Base-by-base conservation (phyloP, 2,113 vertebrate genomes). In the Micromys minutus region DNA sequence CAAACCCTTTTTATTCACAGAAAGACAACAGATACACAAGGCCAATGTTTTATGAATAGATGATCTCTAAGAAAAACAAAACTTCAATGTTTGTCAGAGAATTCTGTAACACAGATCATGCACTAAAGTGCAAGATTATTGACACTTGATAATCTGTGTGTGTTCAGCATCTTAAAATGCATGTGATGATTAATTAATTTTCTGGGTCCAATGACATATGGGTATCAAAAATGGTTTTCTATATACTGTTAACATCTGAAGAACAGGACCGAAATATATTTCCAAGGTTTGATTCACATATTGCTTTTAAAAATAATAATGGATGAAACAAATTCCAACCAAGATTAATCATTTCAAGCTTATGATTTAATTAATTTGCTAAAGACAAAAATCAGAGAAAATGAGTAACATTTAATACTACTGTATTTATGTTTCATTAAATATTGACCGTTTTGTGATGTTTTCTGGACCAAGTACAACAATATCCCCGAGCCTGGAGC, bases 181-280 rank as follows among this genome's bases (percentile, higher is more conserved):
- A 95, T 95, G 47, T 93, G 76, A 77, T 92, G 71, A 91, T 95
- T 97, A 96, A 97, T 94, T 95, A 96, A 90, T 95, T 88, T 85
- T 87, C 90, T 31, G n/a, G 52, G 77, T 34, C 1, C 76, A 95
- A 95, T 96, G 83, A 92, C 95, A 96, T 89, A 94, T 85, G 88
- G 77, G 74, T 96, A 97, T 95, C 88, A 96, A 69, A 94, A 94
- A 87, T 89, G 67, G 36, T 94, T 97, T 92, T 92, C 45, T 90
- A 81, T 76, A 83, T 72, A 45, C 52, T 89, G 59, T 61, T 90
- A 77, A 93, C 87, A 88, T 95, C 77, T 95, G 77, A 74, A 93
- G 42, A 91, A 57, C 80, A 96, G 52, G 85, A 94, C 85, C 81
- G 17, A 91, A 94, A 75, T 67, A 16, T 67, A 42, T 81, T 96